These are phyloP conservation scores for Alosa sapidissima DNA, from an alignment of 2,797 vertebrate species.

Conservation along the genomic window DNA sequence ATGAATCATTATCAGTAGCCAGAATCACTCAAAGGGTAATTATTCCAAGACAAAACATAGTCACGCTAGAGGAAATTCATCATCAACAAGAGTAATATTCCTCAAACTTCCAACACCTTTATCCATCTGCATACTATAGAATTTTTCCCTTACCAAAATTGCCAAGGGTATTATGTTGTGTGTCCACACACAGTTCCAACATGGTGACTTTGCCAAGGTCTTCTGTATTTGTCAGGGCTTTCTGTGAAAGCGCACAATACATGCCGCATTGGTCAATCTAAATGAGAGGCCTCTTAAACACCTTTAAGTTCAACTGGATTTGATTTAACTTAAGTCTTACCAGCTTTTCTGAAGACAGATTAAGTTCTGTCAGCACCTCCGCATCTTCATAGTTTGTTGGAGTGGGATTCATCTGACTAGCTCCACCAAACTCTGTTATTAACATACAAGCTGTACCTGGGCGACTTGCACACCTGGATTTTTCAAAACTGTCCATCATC, in stretches of 20 bases:
- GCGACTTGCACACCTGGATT: conserved; percentile 37
- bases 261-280: not conserved
- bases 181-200: conserved; percentile 84
- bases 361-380: conserved; percentile 68
- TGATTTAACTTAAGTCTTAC: conserved; percentile 62
- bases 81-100: conserved; percentile 4
- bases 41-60: not conserved
- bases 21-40: not conserved
- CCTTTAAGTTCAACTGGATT: not conserved
- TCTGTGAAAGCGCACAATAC: conserved; percentile 65
- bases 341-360: conserved; percentile 79
- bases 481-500: conserved; percentile 58
- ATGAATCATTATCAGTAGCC: not conserved
- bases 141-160: conserved; percentile 83
- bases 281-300: not conserved
- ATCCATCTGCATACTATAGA: not conserved
- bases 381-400: conserved; percentile 61
- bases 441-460: conserved; percentile 67
- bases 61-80: not conserved
- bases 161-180: conserved; percentile 81
- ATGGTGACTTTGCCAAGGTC: conserved; percentile 77
- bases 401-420: conserved; percentile 75
- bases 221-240: conserved; percentile 73
- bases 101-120: not conserved
- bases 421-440: conserved; percentile 78